Conservation (phyloP, 2,888 invertebrate genomes). For the Lymantria monacha region DNA sequence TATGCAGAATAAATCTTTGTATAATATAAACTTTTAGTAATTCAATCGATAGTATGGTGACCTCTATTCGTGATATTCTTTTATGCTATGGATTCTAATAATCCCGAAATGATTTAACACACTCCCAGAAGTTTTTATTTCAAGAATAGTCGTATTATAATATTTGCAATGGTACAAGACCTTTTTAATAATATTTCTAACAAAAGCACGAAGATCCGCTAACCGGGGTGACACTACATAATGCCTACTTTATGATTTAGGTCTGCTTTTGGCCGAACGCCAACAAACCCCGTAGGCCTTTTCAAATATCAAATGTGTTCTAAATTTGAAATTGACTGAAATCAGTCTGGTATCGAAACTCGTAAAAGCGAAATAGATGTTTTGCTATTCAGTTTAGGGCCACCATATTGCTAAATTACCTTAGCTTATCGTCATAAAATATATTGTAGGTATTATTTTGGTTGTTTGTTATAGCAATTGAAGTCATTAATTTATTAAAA, state of each 20-base stretch:
- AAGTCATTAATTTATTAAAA: slow-evolving; percentile 26
- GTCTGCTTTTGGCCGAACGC: slow-evolving; percentile 48
- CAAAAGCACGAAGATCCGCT: neutral
- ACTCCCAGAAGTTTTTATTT: too few relatives aligned
- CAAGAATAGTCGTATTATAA: too few relatives aligned
- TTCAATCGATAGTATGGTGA: too few relatives aligned
- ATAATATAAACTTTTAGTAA: too few relatives aligned
- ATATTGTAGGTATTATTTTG: slow-evolving; percentile 21
- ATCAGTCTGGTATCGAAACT: slow-evolving; percentile 21
- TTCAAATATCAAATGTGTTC: slow-evolving; percentile 50
- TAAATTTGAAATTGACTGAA: slow-evolving; percentile 32
- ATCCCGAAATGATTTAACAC: too few relatives aligned
- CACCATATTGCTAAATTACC: slow-evolving; percentile 27
- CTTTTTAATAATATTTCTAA: too few relatives aligned
- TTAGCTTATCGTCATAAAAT: slow-evolving; percentile 27
- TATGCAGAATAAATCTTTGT: too few relatives aligned
- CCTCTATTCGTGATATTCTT: too few relatives aligned
- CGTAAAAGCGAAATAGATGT: slow-evolving; percentile 23
- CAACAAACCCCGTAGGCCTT: slow-evolving; percentile 44
- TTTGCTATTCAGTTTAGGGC: slow-evolving; percentile 16
- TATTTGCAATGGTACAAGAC: too few relatives aligned
- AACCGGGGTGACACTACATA: neutral
- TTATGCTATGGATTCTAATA: too few relatives aligned
- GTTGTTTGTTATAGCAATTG: slow-evolving; percentile 20
- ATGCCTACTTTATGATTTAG: slow-evolving; percentile 38